These are phyloP conservation scores for Blastobasis adustella DNA, from an alignment of 2,888 invertebrate species.

Conservation along the genomic window DNA sequence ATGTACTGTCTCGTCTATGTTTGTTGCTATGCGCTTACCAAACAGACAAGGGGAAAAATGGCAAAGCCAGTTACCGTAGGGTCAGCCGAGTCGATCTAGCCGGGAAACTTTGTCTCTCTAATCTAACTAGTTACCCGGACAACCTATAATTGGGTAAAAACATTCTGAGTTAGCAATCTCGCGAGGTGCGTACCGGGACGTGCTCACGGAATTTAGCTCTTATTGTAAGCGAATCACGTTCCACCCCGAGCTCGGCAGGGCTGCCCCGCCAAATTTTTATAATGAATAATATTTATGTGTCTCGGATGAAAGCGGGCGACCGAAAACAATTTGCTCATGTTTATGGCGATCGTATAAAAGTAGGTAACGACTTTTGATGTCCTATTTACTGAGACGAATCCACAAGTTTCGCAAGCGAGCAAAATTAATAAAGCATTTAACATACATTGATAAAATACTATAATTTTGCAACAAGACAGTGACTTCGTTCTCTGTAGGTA, in stretches of 20 bases:
- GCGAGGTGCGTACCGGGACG: conserved; percentile 21
- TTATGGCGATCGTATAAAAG: too few relatives aligned
- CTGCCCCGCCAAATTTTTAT: conserved; percentile 28
- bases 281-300: conserved; percentile 35
- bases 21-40: too few relatives aligned
- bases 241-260: conserved; percentile 27
- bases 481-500: too few relatives aligned
- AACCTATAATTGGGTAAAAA: conserved; percentile 41
- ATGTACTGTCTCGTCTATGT: too few relatives aligned
- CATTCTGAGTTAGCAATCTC: conserved; percentile 40
- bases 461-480: too few relatives aligned
- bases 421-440: too few relatives aligned
- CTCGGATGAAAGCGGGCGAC: conserved; percentile 29
- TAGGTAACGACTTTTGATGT: too few relatives aligned
- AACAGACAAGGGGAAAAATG: too few relatives aligned
- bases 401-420: too few relatives aligned
- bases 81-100: not conserved
- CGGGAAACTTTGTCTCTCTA: conserved; percentile 8
- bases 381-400: too few relatives aligned
- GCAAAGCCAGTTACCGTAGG: too few relatives aligned
- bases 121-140: conserved; percentile 27
- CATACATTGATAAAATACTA: too few relatives aligned
- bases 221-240: conserved; percentile 42
- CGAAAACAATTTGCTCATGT: conserved; percentile 27
- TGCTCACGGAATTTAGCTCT: conserved; percentile 31